phyloP scores from a whole-genome alignment of 2,797 vertebrate genomes.

The Sebastolobus alascanus region DNA sequence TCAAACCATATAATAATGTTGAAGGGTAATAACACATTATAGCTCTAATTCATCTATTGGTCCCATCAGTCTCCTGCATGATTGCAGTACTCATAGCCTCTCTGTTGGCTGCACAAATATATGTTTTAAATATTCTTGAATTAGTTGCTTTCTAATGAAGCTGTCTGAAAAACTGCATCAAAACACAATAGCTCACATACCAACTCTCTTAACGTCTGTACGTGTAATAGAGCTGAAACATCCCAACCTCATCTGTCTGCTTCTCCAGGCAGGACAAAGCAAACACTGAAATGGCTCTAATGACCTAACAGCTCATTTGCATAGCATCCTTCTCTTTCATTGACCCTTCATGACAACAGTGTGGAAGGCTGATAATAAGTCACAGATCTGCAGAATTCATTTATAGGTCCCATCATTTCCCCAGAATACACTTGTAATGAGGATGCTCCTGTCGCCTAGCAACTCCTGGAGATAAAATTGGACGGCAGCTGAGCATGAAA shows the following conservation, averaged over 20 bases:
- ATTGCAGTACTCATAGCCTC: background rate
- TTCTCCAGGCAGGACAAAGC: conserved; percentile 42
- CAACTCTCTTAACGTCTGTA: background rate
- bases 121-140: background rate
- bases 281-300: conserved; percentile 32
- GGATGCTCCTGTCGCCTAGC: conserved; percentile 78
- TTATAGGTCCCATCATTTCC: conserved; percentile 64
- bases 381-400: conserved; percentile 59
- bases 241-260: background rate
- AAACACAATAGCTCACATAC: background rate
- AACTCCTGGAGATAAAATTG: conserved; percentile 72
- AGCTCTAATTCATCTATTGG: background rate
- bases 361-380: conserved; percentile 45
- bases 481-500: conserved; percentile 76
- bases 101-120: background rate
- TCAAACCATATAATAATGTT: background rate
- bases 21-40: background rate
- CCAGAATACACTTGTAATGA: conserved; percentile 64
- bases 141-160: background rate
- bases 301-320: conserved; percentile 27
- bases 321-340: conserved; percentile 31
- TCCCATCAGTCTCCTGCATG: background rate
- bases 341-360: conserved; percentile 39
- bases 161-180: background rate
- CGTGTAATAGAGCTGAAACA: background rate